A percentile compares a stretch with the other conserved stretches of the same genome.
Conservation (phyloP, 2,797 vertebrate genomes). For the Nyctibius grandis region DNA sequence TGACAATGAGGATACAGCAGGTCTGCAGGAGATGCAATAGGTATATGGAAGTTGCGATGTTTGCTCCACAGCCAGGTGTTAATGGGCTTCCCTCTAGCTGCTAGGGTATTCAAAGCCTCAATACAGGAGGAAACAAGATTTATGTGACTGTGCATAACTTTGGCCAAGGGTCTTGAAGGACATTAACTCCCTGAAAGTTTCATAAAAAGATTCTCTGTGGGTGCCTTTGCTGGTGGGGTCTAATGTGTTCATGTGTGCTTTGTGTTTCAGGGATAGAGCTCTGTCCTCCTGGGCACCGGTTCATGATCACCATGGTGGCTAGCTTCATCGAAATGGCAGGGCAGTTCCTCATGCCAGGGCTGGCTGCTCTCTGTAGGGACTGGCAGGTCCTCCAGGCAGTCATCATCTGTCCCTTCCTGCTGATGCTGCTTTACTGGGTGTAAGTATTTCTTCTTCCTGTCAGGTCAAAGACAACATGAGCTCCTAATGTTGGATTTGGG, state of each 20-base stretch:
- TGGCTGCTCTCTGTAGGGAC: conserved; percentile 90
- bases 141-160: not conserved
- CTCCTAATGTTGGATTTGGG: not conserved
- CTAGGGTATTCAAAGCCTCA: not conserved
- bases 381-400: conserved; percentile 95
- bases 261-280: conserved; percentile 91
- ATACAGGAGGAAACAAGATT: not conserved
- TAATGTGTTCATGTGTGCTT: not conserved
- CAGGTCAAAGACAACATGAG: rapidly evolving
- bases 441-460: conserved; percentile 75
- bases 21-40: not conserved
- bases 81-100: not conserved
- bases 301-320: conserved; percentile 96
- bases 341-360: conserved; percentile 94
- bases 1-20: not conserved
- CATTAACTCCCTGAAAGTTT: not conserved
- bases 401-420: conserved; percentile 93
- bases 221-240: not conserved
- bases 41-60: not conserved
- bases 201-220: not conserved
- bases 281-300: conserved; percentile 89
- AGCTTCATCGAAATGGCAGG: conserved; percentile 92
- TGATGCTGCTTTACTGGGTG: conserved; percentile 93
- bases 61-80: not conserved
- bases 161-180: not conserved